Evolutionary conservation across 2,888 invertebrate species (phyloP).

Genomic region (Stomorhina lunata): DNA sequence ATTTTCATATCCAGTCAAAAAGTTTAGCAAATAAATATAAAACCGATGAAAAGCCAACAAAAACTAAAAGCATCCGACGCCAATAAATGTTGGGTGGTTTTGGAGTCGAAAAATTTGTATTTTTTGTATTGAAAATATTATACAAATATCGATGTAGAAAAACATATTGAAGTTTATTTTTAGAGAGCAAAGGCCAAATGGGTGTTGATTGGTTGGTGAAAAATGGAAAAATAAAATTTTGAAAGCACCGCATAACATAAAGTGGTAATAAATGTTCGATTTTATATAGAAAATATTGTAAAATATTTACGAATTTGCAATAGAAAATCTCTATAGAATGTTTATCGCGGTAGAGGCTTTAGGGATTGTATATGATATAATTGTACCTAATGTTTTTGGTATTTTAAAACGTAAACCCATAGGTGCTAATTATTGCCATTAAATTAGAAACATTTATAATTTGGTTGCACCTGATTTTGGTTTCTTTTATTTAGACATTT

Average conservation of each 20-base stretch:
- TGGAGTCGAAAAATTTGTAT: background rate
- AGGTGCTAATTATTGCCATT: no score
- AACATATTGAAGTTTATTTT: background rate
- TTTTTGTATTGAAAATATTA: background rate
- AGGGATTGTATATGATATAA: no score
- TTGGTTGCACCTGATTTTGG: no score
- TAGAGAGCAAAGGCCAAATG: background rate
- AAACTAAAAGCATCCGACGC: background rate
- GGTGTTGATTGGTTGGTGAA: background rate
- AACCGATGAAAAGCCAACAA: background rate
- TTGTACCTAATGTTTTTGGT: no score
- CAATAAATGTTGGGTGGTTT: background rate
- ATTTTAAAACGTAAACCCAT: no score
- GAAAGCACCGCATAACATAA: no score
- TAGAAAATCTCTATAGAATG: no score
- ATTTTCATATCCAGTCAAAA: conserved; percentile 16
- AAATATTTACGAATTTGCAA: no score
- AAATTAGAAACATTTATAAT: no score
- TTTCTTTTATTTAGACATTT: no score
- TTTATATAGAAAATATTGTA: no score
- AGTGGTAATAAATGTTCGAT: background rate
- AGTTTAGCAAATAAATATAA: background rate
- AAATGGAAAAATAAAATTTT: background rate
- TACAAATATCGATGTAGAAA: background rate
- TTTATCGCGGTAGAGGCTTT: no score